A percentile compares a stretch with the other conserved stretches of the same genome.
These are phyloP conservation scores for Salminus brasiliensis DNA, from an alignment of 2,113 vertebrate genomes.

Conservation along the genomic window DNA sequence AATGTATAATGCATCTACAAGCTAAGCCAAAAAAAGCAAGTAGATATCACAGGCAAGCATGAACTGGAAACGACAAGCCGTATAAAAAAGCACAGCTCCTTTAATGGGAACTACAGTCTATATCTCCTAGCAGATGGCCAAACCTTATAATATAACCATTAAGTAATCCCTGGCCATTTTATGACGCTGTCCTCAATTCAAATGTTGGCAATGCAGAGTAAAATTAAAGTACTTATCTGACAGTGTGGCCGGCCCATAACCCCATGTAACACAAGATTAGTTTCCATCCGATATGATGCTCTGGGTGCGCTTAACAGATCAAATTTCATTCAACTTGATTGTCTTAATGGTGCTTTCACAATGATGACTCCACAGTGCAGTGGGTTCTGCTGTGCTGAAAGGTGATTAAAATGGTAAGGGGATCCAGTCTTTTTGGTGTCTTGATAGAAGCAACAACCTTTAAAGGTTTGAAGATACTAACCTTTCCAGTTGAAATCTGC, in stretches of 20 bases:
- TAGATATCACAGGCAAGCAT: not conserved
- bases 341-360: conserved; percentile 21
- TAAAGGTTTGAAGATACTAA: not conserved
- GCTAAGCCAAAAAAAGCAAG: no score
- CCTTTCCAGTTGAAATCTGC: no score
- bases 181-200: not conserved
- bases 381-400: not conserved
- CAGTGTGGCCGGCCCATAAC: conserved; percentile 8
- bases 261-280: conserved; percentile 12
- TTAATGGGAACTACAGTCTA: conserved; percentile 9
- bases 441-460: not conserved
- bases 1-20: not conserved
- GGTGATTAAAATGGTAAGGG: not conserved
- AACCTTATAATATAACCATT: conserved; percentile 2
- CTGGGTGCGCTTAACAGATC: conserved; percentile 32
- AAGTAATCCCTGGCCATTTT: conserved; percentile 16
- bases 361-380: not conserved
- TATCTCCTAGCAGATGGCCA: conserved; percentile 21
- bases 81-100: not conserved
- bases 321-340: conserved; percentile 28
- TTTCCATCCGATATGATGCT: conserved; percentile 28
- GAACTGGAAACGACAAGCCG: not conserved
- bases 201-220: conserved; percentile 10
- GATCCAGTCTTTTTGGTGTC: not conserved
- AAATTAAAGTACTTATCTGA: conserved; percentile 17